A percentile compares a stretch with the other conserved stretches of the same genome.
Conservation (phyloP, 2,797 vertebrate species). For the Molossus alvarezi region DNA sequence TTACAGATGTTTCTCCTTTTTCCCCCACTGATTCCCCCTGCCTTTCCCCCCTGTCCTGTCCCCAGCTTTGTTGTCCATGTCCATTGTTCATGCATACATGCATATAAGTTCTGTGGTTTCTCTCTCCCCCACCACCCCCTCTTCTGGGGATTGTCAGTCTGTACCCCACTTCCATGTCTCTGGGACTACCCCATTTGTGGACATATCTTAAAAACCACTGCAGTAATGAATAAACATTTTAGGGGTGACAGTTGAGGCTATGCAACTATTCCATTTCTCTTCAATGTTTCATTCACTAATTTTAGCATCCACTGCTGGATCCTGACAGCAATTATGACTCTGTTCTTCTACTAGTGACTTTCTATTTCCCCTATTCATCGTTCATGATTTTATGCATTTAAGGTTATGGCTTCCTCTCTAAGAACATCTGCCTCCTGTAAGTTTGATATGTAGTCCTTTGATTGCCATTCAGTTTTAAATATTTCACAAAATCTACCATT, state of each 20-base stretch:
- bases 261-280: background rate
- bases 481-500: background rate
- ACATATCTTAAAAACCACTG: background rate
- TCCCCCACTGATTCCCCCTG: no score
- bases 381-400: background rate
- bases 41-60: no score
- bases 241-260: no score
- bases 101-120: no score
- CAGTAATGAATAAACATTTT: background rate
- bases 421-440: background rate
- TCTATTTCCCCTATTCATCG: background rate
- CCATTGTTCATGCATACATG: no score
- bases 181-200: background rate
- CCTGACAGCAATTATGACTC: background rate
- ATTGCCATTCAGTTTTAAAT: background rate
- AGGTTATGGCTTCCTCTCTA: background rate
- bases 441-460: background rate
- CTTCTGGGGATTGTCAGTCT: no score
- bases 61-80: no score
- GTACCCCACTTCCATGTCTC: no score
- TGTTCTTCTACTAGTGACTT: background rate
- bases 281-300: background rate
- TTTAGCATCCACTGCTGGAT: background rate
- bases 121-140: no score
- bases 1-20: no score